Base-by-base conservation (phyloP, 2,113 vertebrate species). In the Haemorhous mexicanus region DNA sequence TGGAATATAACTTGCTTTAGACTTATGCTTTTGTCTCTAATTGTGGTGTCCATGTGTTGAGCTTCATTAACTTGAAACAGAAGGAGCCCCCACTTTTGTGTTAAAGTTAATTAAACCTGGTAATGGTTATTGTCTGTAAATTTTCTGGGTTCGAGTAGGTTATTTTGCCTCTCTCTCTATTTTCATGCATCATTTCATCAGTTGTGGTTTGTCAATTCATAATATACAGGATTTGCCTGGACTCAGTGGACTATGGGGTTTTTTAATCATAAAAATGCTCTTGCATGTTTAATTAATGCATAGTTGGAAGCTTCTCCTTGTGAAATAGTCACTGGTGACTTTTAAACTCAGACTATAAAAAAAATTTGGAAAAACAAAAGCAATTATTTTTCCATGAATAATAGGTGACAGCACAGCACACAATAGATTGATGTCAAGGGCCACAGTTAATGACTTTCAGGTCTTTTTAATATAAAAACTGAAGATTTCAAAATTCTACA, bases 81-180 rank as follows among this genome's bases (percentile, higher is more conserved):
- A 97, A 96, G 9, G 84, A 97, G 93, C 74, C 93, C 77, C 87
- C 37, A 89, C 93, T 97, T 97, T 97, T 97, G 94, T 97, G 93
- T 91, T 95, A 96, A 97, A 97, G 96, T 98, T 98, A 98, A 98
- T 98, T 98, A 98, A 98, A 97, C 89, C 97, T 97, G 94, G 97
- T 97, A 97, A 98, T 75, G 82, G 96, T 97, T 95, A 97, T 97
- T 97, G 97, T 97, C 95, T 97, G 91, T 94, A 95, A 96, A 59
- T 95, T 96, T 95, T 96, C 92, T 43, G 49, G 91, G 96, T 96
- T 95, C 88, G 52, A 79, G 92, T 61, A 64, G 84, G 94, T 96
- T 94, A 90, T 95, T 95, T 84, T 91, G 87, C 84, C 61, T 95
- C 41, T 63, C 69, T 86, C 80, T 94, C 88, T 69, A 33, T 84